phyloP scores from a whole-genome alignment of 1,140 invertebrate genomes.

The Drosophila orosa region DNA sequence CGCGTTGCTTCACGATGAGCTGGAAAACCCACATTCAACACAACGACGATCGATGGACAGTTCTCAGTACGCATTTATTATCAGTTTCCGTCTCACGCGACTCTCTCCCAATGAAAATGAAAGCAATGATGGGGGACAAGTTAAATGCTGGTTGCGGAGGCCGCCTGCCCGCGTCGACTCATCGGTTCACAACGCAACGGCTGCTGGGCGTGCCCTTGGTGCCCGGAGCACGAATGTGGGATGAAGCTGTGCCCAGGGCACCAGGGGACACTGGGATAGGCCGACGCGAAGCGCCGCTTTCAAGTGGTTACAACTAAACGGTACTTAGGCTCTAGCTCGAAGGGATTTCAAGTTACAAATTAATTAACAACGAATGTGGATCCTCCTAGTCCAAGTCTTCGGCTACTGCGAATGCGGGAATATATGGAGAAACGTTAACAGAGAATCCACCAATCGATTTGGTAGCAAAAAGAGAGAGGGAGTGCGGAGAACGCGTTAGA shows the following conservation, averaged over 20 bases:
- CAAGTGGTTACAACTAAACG: constrained; percentile 61
- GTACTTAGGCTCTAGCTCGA: constrained; percentile 75
- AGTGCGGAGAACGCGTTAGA: constrained; percentile 55
- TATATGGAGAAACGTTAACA: constrained; percentile 45
- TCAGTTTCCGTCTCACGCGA: constrained; percentile 53
- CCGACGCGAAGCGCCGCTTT: constrained; percentile 51
- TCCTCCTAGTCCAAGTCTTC: constrained; percentile 70
- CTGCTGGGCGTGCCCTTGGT: constrained; percentile 14
- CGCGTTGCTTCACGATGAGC: constrained; percentile 36
- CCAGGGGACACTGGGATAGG: constrained; percentile 25
- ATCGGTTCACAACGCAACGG: constrained; percentile 19
- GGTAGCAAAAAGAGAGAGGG: constrained; percentile 49
- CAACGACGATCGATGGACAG: constrained; percentile 30
- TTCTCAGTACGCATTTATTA: constrained; percentile 75
- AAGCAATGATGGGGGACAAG: constrained; percentile 58
- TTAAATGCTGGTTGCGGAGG: constrained; percentile 65
- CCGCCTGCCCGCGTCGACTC: constrained; percentile 41
- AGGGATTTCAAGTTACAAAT: constrained; percentile 29
- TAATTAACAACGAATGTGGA: constrained; percentile 55
- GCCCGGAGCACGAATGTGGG: constrained; percentile 50
- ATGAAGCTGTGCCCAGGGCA: constrained; percentile 58
- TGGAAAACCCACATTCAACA: constrained; percentile 21
- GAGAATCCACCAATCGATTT: constrained; percentile 38
- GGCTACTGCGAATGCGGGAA: constrained; percentile 57
- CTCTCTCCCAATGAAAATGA: constrained; percentile 34